Conservation (phyloP, 2,113 vertebrate species). For the Phaetusa simplex region DNA sequence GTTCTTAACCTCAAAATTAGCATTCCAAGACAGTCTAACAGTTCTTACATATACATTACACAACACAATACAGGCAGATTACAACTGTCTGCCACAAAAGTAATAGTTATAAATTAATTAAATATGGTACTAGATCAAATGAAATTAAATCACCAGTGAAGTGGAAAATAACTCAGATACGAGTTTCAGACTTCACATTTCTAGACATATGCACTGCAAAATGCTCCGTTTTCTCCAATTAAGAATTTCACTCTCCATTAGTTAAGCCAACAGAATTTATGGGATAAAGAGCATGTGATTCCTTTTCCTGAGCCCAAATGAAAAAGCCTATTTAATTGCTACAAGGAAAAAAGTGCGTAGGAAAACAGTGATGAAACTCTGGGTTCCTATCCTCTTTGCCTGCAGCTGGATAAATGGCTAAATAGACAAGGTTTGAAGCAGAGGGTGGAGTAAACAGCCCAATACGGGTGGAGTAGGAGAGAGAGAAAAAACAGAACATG, state of each 20-base stretch:
- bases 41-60: neutral
- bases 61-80: neutral
- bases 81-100: neutral
- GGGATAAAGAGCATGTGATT: neutral
- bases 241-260: neutral
- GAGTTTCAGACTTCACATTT: neutral
- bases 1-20: neutral
- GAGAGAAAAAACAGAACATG: constrained; percentile 10
- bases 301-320: neutral
- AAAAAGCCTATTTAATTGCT: neutral
- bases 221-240: neutral
- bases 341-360: neutral
- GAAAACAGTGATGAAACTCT: neutral
- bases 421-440: neutral
- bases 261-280: neutral
- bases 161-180: neutral
- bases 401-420: neutral
- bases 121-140: neutral
- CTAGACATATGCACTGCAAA: neutral
- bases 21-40: neutral
- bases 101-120: neutral
- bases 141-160: neutral
- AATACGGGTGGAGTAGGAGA: neutral
- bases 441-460: neutral
- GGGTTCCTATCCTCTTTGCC: neutral